These are phyloP conservation scores for Mylabris sibirica DNA, from an alignment of 2,888 invertebrate genomes.

Conservation along the genomic window DNA sequence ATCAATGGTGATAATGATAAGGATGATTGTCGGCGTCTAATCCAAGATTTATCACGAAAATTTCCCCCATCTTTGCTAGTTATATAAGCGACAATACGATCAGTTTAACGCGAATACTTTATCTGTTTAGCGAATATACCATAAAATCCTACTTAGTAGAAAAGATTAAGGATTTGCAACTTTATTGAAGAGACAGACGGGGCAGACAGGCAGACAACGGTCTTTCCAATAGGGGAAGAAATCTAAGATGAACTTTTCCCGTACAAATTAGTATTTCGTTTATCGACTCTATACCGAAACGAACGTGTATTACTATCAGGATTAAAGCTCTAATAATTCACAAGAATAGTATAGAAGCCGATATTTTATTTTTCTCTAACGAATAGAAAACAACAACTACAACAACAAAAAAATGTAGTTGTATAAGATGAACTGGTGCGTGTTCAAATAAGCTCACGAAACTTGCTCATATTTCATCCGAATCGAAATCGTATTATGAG, in stretches of 20 bases:
- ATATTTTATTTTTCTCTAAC: neutral
- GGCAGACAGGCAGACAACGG: neutral
- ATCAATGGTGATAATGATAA: neutral
- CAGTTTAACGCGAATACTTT: neutral
- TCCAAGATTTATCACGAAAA: neutral
- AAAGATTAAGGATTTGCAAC: conserved; percentile 20
- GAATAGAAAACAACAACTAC: neutral
- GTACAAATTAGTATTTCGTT: neutral
- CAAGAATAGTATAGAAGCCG: neutral
- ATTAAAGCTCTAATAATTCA: neutral
- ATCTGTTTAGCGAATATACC: conserved; percentile 32
- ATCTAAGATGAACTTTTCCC: neutral
- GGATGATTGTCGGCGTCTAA: neutral
- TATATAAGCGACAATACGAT: neutral
- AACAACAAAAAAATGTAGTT: neutral
- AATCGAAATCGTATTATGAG: neutral
- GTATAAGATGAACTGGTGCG: neutral
- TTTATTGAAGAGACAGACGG: conserved; percentile 3
- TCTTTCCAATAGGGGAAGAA: neutral
- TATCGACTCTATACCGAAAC: neutral
- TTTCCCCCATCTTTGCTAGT: neutral
- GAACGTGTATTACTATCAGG: neutral
- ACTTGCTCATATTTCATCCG: neutral
- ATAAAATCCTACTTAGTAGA: conserved; percentile 33
- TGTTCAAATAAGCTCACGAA: neutral